These are phyloP conservation scores for Brassicogethes aeneus DNA, from an alignment of 2,888 invertebrate species.

Conservation along the genomic window DNA sequence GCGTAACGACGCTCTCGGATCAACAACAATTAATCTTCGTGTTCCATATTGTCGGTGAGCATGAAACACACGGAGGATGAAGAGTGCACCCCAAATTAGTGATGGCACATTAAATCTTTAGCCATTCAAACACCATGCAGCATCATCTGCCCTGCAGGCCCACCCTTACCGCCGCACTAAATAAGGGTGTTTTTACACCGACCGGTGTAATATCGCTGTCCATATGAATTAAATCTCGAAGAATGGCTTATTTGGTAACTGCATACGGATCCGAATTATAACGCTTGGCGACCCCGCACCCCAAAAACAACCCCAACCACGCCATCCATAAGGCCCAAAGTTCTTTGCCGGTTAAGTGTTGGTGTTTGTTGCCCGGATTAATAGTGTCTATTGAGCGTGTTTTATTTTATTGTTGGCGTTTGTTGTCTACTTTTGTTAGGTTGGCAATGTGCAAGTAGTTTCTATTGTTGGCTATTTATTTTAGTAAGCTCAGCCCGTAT, in stretches of 20 bases:
- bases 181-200: conserved; percentile 22
- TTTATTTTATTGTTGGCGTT: conserved; percentile 43
- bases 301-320: conserved; percentile 18
- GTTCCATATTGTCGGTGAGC: conserved; percentile 32
- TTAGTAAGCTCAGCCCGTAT: conserved; percentile 39
- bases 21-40: conserved; percentile 34
- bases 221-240: conserved; percentile 36
- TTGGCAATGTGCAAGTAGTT: conserved; percentile 41
- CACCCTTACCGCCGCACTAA: conserved; percentile 9
- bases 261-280: conserved; percentile 36
- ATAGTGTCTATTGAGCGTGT: conserved; percentile 43
- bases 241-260: conserved; percentile 32
- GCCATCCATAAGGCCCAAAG: conserved; percentile 11
- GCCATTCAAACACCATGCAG: conserved; percentile 38
- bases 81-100: conserved; percentile 40
- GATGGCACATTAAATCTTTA: conserved; percentile 42
- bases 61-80: too few species aligned
- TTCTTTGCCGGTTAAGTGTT: conserved; percentile 27
- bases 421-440: conserved; percentile 41
- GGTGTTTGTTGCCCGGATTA: conserved; percentile 40
- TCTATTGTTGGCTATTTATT: conserved; percentile 41
- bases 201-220: conserved; percentile 35
- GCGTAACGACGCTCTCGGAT: conserved; percentile 28
- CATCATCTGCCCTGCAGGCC: conserved; percentile 28
- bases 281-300: conserved; percentile 22